Conservation (phyloP, 2,113 vertebrate genomes). For the Noturus placidus region DNA sequence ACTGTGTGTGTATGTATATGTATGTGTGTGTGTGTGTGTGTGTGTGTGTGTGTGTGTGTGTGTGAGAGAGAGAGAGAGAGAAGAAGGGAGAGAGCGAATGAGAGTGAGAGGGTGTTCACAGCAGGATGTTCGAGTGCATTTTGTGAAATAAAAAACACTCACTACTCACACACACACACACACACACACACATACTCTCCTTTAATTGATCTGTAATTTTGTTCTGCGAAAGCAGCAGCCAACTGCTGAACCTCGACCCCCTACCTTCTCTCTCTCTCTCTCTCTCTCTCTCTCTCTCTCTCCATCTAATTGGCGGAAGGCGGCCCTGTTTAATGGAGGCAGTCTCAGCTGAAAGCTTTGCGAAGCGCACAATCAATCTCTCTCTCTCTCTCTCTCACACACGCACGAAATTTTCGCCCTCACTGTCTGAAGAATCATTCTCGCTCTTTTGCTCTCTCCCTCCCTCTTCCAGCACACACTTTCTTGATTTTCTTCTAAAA, state of each 20-base stretch:
- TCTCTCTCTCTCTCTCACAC: not conserved
- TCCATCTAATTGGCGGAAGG: slow-evolving; percentile 43
- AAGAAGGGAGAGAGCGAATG: not conserved
- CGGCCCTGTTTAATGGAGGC: slow-evolving; percentile 47
- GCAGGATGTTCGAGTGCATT: slow-evolving; percentile 11
- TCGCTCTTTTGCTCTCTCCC: slow-evolving; percentile 1
- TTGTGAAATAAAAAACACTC: slow-evolving; percentile 6
- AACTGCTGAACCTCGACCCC: slow-evolving; percentile 23
- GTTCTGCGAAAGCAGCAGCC: slow-evolving; percentile 48
- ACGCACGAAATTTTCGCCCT: not conserved
- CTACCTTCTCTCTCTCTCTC: not conserved
- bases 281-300: slow-evolving; percentile 8
- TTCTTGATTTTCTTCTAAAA: slow-evolving; percentile 6
- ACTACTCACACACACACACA: not conserved
- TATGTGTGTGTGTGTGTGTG: too few species aligned
- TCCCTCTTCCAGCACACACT: slow-evolving; percentile 11
- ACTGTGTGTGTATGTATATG: too few species aligned
- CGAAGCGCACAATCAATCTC: slow-evolving; percentile 39
- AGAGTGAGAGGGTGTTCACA: not conserved
- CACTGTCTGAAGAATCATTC: not conserved
- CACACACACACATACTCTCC: slow-evolving; percentile 13
- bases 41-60: not conserved
- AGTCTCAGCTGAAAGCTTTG: slow-evolving; percentile 53
- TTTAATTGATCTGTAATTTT: slow-evolving; percentile 52
- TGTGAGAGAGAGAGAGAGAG: not conserved